Conservation (phyloP, 2,888 invertebrate genomes). For the Gortyna flavago region DNA sequence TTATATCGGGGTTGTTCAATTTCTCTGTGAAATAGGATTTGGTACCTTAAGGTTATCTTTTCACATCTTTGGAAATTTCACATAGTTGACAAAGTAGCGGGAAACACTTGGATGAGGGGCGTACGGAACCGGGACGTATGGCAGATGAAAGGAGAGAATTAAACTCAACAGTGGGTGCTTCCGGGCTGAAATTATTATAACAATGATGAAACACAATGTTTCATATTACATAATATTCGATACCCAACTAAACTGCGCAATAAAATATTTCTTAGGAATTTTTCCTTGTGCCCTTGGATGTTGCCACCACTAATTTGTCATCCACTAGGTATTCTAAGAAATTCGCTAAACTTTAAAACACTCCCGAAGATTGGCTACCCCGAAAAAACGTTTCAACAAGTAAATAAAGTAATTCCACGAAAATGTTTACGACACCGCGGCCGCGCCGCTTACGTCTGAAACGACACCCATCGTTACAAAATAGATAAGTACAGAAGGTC, state of each 20-base stretch:
- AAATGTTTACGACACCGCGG: constrained; percentile 65
- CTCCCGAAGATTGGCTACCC: constrained; percentile 34
- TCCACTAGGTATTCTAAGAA: background rate
- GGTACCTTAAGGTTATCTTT: background rate
- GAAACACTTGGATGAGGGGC: too few relatives aligned
- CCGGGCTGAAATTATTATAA: background rate
- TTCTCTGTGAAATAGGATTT: constrained; percentile 27
- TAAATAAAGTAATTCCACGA: constrained; percentile 54
- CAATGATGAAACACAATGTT: background rate
- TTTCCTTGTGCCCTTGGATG: background rate
- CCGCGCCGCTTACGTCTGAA: constrained; percentile 65
- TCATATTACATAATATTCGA: background rate
- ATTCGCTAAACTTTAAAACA: constrained; percentile 34
- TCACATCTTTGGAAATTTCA: background rate
- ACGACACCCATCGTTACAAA: constrained; percentile 65
- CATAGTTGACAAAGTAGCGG: too few relatives aligned
- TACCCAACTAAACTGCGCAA: background rate
- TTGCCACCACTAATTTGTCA: background rate
- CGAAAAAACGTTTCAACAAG: constrained; percentile 31
- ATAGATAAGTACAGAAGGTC: background rate
- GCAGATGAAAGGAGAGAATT: too few relatives aligned
- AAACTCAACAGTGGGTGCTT: too few relatives aligned
- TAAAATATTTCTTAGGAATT: background rate
- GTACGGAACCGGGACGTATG: too few relatives aligned
- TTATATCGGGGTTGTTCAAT: constrained; percentile 46